Percentiles rank a stretch among this genome's conserved stretches.
phyloP scores from a whole-genome alignment of 2,888 invertebrate species.

The Sycophila texana region DNA sequence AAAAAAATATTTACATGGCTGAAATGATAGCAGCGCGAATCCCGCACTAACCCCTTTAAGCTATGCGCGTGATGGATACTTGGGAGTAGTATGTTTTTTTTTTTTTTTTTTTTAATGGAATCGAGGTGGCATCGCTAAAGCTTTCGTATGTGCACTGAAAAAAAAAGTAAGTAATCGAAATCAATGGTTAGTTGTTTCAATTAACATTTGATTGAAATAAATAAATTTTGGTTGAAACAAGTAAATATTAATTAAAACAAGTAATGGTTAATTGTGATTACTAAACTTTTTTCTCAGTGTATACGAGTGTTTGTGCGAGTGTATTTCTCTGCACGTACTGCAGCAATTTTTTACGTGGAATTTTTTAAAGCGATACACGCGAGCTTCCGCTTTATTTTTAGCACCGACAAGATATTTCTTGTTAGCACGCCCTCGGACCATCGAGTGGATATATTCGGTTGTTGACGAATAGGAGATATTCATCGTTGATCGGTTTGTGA shows the following conservation, averaged over 20 bases:
- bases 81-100: slow-evolving; percentile 2
- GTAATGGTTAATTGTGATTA: too few species aligned
- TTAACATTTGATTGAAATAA: too few species aligned
- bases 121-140: background rate
- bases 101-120: slow-evolving; percentile 38
- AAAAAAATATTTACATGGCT: too few species aligned
- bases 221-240: too few species aligned
- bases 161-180: too few species aligned
- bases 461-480: slow-evolving; percentile 2
- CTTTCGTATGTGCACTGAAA: too few species aligned
- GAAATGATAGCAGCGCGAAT: background rate
- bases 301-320: too few species aligned
- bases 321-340: background rate
- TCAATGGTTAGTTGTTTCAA: too few species aligned
- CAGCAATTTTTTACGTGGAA: slow-evolving; percentile 34
- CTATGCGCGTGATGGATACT: background rate
- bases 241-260: too few species aligned
- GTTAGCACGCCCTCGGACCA: background rate
- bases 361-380: slow-evolving; percentile 28
- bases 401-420: slow-evolving; percentile 3
- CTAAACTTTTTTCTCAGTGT: too few species aligned
- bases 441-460: background rate
- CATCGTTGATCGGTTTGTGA: background rate
- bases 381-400: slow-evolving; percentile 35
- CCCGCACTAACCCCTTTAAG: slow-evolving; percentile 17